A percentile compares a stretch with the other conserved stretches of the same genome.
Evolutionary conservation across 2,113 vertebrate species (phyloP).

Genomic region (Erinaceus europaeus): DNA sequence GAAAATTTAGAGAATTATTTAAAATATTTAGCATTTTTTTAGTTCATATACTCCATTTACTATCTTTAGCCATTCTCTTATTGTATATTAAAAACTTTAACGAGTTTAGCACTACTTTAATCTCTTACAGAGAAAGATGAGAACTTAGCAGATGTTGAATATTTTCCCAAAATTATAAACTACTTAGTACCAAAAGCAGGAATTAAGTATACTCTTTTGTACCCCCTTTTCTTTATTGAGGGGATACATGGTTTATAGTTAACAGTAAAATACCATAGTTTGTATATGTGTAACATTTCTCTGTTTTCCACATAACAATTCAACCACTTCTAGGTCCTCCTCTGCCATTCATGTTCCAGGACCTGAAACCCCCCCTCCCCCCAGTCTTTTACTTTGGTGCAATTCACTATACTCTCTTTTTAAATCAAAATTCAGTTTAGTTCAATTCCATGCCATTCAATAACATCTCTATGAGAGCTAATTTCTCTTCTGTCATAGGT

Average conservation of each 20-base stretch:
- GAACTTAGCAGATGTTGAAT: background rate
- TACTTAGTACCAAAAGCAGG: background rate
- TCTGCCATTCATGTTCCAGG: no score
- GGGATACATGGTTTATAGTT: no score
- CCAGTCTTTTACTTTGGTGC: no score
- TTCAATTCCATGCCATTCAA: background rate
- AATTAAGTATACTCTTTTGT: no score
- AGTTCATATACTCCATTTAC: background rate
- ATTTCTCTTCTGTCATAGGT: background rate
- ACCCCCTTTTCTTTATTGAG: no score
- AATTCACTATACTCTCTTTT: no score
- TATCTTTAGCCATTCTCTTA: background rate
- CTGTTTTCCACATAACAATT: no score
- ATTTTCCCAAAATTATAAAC: background rate
- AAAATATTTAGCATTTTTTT: background rate
- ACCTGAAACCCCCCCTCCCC: no score
- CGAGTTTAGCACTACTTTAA: background rate
- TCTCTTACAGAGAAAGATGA: background rate
- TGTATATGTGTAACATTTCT: no score
- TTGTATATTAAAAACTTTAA: background rate
- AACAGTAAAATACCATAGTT: no score
- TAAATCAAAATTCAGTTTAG: background rate
- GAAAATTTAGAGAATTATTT: background rate
- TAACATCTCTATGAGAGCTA: background rate
- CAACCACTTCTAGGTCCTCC: no score